Evolutionary conservation across 2,888 invertebrate genomes (phyloP).

Genomic region (Tethea ocularis): DNA sequence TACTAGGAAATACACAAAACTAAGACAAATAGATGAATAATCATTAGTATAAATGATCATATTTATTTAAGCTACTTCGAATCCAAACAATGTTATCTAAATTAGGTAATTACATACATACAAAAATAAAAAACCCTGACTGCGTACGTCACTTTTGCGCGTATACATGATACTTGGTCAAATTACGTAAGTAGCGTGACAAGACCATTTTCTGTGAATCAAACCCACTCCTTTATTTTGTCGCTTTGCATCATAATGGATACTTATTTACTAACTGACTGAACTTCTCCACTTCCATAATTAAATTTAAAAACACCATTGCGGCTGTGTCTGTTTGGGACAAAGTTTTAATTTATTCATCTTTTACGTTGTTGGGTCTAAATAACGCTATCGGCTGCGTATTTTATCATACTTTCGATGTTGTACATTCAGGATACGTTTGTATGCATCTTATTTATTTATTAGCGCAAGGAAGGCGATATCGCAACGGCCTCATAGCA

Average conservation of each 20-base stretch:
- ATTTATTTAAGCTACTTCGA: conserved; percentile 2
- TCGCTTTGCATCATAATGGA: conserved; percentile 3
- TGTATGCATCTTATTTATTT: conserved; percentile 73
- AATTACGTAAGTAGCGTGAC: conserved; percentile 16
- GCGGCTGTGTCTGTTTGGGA: not conserved
- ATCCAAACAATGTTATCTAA: not conserved
- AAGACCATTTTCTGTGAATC: not conserved
- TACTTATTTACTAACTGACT: conserved; percentile 2
- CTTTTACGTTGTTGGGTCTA: not conserved
- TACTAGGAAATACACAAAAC: not conserved
- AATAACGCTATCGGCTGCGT: conserved; percentile 7
- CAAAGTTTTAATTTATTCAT: conserved; percentile 1
- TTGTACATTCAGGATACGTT: conserved; percentile 13
- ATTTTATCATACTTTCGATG: conserved; percentile 4
- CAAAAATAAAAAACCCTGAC: conserved; percentile 4
- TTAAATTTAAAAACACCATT: conserved; percentile 2
- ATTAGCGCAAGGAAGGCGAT: conserved; percentile 69
- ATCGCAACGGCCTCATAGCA: conserved; percentile 53
- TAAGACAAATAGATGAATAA: not conserved
- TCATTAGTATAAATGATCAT: not conserved
- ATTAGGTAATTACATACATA: conserved; percentile 6
- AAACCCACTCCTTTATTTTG: conserved; percentile 2
- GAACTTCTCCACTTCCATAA: conserved; percentile 2
- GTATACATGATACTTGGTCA: conserved; percentile 4
- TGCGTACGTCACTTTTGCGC: not conserved